These are phyloP conservation scores for Podarcis siculus DNA, from an alignment of 2,797 vertebrate species.

Conservation along the genomic window DNA sequence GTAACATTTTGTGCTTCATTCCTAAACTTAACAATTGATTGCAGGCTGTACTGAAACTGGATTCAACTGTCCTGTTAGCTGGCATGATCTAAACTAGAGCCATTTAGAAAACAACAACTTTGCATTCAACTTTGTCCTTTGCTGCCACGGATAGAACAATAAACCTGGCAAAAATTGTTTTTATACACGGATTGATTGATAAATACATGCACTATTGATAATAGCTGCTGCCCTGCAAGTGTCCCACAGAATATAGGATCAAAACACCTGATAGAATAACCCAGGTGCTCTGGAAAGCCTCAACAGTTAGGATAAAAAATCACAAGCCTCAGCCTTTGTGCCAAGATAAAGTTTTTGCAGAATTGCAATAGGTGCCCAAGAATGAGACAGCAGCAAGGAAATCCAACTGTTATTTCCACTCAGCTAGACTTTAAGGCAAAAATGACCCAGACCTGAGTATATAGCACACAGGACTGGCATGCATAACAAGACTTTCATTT, in stretches of 20 bases:
- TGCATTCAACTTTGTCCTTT: slow-evolving; percentile 34
- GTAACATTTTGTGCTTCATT: slow-evolving; percentile 56
- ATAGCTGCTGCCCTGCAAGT: not conserved
- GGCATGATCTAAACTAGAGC: slow-evolving; percentile 41
- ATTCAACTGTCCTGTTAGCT: slow-evolving; percentile 28
- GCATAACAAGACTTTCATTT: too few relatives aligned
- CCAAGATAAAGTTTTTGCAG: not conserved
- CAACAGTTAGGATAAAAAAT: not conserved
- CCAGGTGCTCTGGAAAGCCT: not conserved
- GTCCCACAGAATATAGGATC: not conserved
- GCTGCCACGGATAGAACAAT: slow-evolving; percentile 60
- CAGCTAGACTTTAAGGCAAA: too few relatives aligned
- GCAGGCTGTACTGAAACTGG: slow-evolving; percentile 28
- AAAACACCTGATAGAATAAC: not conserved
- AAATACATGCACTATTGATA: not conserved
- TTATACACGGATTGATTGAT: slow-evolving; percentile 37
- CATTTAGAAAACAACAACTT: slow-evolving; percentile 12
- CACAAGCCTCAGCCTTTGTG: too few relatives aligned
- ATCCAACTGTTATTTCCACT: too few relatives aligned
- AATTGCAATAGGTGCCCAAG: not conserved
- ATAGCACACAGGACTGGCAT: too few relatives aligned
- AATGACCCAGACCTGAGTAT: too few relatives aligned
- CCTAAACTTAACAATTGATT: slow-evolving; percentile 64
- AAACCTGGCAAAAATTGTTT: slow-evolving; percentile 41
- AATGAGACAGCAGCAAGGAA: too few relatives aligned